These are phyloP conservation scores for Cydia pomonella DNA, from an alignment of 1,140 invertebrate genomes.

Conservation along the genomic window DNA sequence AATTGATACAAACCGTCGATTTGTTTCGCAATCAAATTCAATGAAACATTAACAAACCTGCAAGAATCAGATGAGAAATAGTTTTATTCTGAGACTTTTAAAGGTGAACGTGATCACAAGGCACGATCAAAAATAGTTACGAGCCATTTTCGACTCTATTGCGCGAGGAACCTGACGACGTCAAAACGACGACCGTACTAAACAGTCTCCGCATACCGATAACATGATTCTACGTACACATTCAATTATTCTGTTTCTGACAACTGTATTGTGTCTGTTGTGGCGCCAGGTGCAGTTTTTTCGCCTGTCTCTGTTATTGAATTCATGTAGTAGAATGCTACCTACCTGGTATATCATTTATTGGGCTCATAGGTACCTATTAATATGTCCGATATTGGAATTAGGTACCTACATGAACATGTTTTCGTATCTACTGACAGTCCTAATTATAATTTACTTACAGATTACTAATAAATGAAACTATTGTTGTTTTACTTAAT, in stretches of 20 bases:
- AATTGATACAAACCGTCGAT: not conserved
- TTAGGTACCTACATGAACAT: no score
- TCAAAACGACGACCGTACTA: not conserved
- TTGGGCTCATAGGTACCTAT: no score
- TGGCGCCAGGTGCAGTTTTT: not conserved
- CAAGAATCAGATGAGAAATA: slow-evolving; percentile 1
- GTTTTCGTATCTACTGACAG: no score
- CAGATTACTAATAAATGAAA: no score
- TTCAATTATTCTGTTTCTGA: not conserved
- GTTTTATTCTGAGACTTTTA: not conserved
- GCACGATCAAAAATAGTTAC: not conserved
- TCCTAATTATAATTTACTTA: no score
- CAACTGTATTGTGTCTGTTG: slow-evolving; percentile 1
- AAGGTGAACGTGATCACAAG: slow-evolving; percentile 18
- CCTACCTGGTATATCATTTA: no score
- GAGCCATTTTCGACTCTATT: not conserved
- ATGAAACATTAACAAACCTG: not conserved
- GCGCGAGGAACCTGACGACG: not conserved
- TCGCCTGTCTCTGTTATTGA: no score
- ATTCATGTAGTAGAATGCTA: no score
- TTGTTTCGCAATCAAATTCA: not conserved
- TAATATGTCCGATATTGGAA: no score
- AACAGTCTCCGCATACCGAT: slow-evolving; percentile 1
- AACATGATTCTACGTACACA: slow-evolving; percentile 12
- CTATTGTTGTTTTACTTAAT: no score